Evolutionary conservation across 2,113 vertebrate genomes (phyloP).

Genomic region (pig (Sus scrofa)): DNA sequence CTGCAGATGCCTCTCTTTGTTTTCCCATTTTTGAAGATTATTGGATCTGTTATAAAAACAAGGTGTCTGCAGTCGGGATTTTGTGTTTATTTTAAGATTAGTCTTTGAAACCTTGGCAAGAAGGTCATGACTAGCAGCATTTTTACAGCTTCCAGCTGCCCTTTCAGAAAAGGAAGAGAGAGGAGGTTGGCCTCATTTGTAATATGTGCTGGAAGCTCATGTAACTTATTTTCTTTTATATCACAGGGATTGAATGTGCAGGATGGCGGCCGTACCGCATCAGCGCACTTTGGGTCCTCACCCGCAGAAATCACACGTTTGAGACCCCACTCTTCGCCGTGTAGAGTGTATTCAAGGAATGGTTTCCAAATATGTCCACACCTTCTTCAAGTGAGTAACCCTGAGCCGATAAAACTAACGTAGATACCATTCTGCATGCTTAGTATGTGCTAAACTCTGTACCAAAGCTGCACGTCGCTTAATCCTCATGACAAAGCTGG

Average conservation of each 20-base stretch:
- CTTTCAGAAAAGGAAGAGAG: not conserved
- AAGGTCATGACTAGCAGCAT: not conserved
- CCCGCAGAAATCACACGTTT: rapidly evolving
- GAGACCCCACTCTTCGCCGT: constrained; percentile 65
- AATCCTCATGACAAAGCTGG: rapidly evolving
- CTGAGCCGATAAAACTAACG: rapidly evolving
- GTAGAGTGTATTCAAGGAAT: not conserved
- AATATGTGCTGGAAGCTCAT: not conserved
- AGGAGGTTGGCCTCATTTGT: not conserved
- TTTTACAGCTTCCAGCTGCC: not conserved
- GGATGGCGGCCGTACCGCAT: not conserved
- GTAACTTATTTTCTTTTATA: not conserved
- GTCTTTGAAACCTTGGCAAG: not conserved
- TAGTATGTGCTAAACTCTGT: not conserved
- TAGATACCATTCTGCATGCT: rapidly evolving
- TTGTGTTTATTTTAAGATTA: not conserved
- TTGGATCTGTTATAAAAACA: not conserved
- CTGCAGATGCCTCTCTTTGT: not conserved
- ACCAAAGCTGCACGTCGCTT: rapidly evolving
- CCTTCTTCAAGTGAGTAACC: constrained; percentile 73
- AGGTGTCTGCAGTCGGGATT: not conserved
- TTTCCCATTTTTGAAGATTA: not conserved
- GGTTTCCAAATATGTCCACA: not conserved
- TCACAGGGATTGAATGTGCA: constrained; percentile 65
- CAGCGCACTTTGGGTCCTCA: not conserved